These are phyloP conservation scores for Macaria liturata DNA, from an alignment of 2,888 invertebrate species.

Conservation along the genomic window DNA sequence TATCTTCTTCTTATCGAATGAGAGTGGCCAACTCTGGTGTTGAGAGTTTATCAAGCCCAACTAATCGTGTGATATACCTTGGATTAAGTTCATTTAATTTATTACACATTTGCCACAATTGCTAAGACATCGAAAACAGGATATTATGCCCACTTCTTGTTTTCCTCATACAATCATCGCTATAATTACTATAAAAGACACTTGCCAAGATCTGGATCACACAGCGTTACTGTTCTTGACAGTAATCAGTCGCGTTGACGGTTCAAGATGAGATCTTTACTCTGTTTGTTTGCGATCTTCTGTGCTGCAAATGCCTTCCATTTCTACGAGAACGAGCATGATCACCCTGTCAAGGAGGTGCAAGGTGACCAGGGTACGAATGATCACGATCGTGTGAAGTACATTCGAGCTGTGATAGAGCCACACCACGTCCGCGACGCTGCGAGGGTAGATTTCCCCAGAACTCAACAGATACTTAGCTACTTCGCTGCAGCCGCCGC, in stretches of 20 bases:
- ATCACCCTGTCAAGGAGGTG: slow-evolving; percentile 2
- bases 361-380: background rate
- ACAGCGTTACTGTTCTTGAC: background rate
- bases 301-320: background rate
- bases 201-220: background rate
- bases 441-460: slow-evolving; percentile 2
- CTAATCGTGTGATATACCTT: too few relatives aligned
- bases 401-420: slow-evolving; percentile 3
- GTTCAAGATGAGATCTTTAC: slow-evolving; percentile 4
- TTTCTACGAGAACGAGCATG: background rate
- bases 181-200: slow-evolving; percentile 1
- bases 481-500: slow-evolving; percentile 3
- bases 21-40: too few relatives aligned
- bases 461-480: background rate
- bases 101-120: too few relatives aligned
- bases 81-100: too few relatives aligned
- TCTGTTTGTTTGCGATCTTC: slow-evolving; percentile 1
- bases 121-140: slow-evolving; percentile 12
- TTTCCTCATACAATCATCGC: slow-evolving; percentile 1
- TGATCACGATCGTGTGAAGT: slow-evolving; percentile 6
- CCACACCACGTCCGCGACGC: background rate
- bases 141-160: background rate
- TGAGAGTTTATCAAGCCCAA: too few relatives aligned
- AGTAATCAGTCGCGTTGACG: background rate
- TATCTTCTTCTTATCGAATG: too few relatives aligned